A percentile compares a stretch with the other conserved stretches of the same genome.
Conservation (phyloP, 2,888 invertebrate genomes). For the Dynastes grantii region DNA sequence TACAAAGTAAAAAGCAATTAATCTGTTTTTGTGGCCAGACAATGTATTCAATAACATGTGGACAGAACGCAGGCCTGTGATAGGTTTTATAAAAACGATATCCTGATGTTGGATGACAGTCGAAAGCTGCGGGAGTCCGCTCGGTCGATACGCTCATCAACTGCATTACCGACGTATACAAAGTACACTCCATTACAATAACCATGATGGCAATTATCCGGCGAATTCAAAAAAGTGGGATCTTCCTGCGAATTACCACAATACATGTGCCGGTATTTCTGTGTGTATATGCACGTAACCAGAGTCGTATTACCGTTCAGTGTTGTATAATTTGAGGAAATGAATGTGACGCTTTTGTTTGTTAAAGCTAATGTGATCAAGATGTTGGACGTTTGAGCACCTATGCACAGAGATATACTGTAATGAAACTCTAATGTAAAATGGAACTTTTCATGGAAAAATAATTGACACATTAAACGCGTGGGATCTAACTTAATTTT, state of each 20-base stretch:
- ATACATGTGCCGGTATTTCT: conserved; percentile 19
- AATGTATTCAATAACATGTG: conserved; percentile 68
- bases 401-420: too few relatives aligned
- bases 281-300: neutral
- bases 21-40: conserved; percentile 66
- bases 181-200: conserved; percentile 60
- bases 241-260: conserved; percentile 45
- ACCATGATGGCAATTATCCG: conserved; percentile 51
- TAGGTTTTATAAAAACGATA: conserved; percentile 59
- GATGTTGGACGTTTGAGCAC: too few relatives aligned
- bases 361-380: too few relatives aligned
- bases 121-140: conserved; percentile 59
- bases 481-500: too few relatives aligned
- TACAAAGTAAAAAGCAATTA: conserved; percentile 66
- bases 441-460: too few relatives aligned
- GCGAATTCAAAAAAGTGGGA: conserved; percentile 46
- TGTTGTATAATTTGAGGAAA: neutral
- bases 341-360: too few relatives aligned
- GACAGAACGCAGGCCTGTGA: conserved; percentile 59
- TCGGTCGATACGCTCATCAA: conserved; percentile 65
- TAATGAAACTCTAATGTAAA: too few relatives aligned
- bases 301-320: conserved; percentile 1
- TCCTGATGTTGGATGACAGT: conserved; percentile 56
- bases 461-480: too few relatives aligned
- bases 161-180: conserved; percentile 65